Conservation (phyloP, 2,888 invertebrate genomes). For the Rhabditophanes sp. region DNA sequence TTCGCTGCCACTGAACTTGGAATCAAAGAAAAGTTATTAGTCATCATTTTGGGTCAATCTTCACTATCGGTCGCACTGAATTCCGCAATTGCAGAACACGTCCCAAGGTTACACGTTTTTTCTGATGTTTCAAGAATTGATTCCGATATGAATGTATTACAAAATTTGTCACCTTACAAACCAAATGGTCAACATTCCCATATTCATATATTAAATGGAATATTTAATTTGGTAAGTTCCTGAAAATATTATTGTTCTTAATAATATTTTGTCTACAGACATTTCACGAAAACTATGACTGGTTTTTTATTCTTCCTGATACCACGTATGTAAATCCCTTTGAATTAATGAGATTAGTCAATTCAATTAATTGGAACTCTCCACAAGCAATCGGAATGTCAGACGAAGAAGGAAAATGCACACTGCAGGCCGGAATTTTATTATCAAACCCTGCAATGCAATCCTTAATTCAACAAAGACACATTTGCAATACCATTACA, state of each 20-base stretch:
- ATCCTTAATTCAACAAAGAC: conserved; percentile 51
- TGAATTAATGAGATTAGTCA: conserved; percentile 57
- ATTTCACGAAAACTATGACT: conserved; percentile 62
- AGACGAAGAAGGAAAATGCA: conserved; percentile 39
- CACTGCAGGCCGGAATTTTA: conserved; percentile 65
- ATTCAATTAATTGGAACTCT: conserved; percentile 30
- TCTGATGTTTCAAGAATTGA: conserved; percentile 29
- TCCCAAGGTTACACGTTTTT: conserved; percentile 53
- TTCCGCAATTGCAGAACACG: conserved; percentile 65
- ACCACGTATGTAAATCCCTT: conserved; percentile 67
- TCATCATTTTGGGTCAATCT: conserved; percentile 63
- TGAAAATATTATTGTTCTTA: background rate
- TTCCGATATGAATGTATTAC: conserved; percentile 19
- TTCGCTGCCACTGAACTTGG: conserved; percentile 89
- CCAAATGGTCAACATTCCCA: conserved; percentile 19
- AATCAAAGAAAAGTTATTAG: conserved; percentile 70
- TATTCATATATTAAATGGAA: conserved; percentile 16
- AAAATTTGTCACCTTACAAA: conserved; percentile 25
- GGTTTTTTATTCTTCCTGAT: conserved; percentile 74
- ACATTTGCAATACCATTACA: conserved; percentile 21
- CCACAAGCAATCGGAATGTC: conserved; percentile 10
- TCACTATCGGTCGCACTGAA: conserved; percentile 68
- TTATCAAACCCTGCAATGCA: conserved; percentile 70
- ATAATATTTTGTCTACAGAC: conserved; percentile 17
- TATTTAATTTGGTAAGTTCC: conserved; percentile 14